Base-by-base conservation (phyloP, 2,113 vertebrate genomes). In the Pituophis catenifer region DNA sequence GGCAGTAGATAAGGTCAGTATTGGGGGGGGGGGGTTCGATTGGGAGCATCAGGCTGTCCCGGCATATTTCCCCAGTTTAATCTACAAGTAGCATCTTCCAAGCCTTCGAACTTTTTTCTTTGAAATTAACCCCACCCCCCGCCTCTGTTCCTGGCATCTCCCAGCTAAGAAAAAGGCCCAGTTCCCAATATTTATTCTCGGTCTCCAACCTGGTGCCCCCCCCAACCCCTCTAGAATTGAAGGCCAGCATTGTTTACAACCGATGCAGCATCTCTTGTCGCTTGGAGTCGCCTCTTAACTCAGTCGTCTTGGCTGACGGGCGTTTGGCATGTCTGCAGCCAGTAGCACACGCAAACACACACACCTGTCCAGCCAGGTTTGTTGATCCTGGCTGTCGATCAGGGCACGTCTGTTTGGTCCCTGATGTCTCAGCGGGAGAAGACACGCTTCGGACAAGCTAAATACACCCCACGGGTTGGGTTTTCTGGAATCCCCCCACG, bases 271-370 rank as follows among this genome's bases (percentile, higher is more conserved):
- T 75, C n/a, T 38, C 70, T 38, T 38, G n/a, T 75, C n/a, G 3
- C 6, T 33, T 19, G 2, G n/a, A 33, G n/a, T 8, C 17, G n/a
- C n/a, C 70, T 33, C n/a, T 75, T 17, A 33, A 29, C 3, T 48
- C 0, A 15, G 11, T 15, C 11, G 3, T 38, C 11, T 33, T 54
- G 19, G 48, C 52, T 81, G n/a, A 33, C 11, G 44, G 33, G n/a
- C 13, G 24, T 44, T 24, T 85, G 58, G 44, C 44, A n/a, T 21
- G 29, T 23, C 62, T 75, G 9, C 44, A 81, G 9, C 19, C 33
- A 5, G 33, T 13, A 17, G 81, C 8, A 1, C 26, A 52, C 3
- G 0, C 15, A 15, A 1, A 6, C 17, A n/a, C 26, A 0, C 26
- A n/a, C 11, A 26, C 44, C 38, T 65, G 17, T n/a, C 21, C 15